These are phyloP conservation scores for Anastatus disparis DNA, from an alignment of 1,140 invertebrate genomes.

Conservation along the genomic window DNA sequence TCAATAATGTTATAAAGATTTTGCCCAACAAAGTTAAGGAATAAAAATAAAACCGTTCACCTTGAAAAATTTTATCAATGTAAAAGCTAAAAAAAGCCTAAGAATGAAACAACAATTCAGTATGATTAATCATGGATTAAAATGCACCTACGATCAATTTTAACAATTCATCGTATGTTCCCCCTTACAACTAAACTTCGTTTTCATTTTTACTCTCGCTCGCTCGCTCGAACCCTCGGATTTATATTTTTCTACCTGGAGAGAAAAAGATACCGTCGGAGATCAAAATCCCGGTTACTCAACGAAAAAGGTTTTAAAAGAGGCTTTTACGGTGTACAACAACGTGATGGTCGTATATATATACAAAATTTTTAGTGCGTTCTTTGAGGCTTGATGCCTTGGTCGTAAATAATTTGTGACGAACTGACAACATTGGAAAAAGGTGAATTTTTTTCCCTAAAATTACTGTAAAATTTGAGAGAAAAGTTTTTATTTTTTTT, in stretches of 20 bases:
- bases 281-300: not conserved
- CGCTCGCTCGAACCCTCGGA: not conserved
- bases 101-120: too few relatives aligned
- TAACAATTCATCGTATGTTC: not conserved
- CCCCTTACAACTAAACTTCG: too few relatives aligned
- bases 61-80: not conserved
- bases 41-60: too few relatives aligned
- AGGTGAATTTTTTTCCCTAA: too few relatives aligned
- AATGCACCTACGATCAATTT: slow-evolving; percentile 25
- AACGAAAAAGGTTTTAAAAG: not conserved
- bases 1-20: too few relatives aligned
- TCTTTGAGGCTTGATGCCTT: not conserved
- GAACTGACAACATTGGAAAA: not conserved
- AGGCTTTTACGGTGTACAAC: slow-evolving; percentile 3
- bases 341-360: not conserved
- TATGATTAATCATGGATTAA: slow-evolving; percentile 27
- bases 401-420: slow-evolving; percentile 2
- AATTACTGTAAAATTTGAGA: too few relatives aligned
- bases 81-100: not conserved
- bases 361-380: not conserved
- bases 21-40: too few relatives aligned
- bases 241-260: slow-evolving; percentile 35
- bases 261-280: not conserved
- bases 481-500: too few relatives aligned
- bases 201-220: not conserved